Evolutionary conservation across 2,113 vertebrate genomes (phyloP).

Genomic region (Capreolus pygargus): DNA sequence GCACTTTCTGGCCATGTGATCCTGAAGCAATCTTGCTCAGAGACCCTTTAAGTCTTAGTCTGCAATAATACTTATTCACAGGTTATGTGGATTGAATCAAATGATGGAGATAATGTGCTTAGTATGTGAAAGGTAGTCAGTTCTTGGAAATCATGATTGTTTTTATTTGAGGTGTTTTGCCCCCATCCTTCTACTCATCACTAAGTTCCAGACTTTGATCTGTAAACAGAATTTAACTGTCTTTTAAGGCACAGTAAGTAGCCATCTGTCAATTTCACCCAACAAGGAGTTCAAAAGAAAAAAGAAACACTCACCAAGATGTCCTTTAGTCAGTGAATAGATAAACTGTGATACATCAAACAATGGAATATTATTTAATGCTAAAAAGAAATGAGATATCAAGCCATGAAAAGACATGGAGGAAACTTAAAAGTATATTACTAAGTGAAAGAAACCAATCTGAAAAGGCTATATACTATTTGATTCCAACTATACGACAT

Average conservation of each 20-base stretch:
- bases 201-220: neutral
- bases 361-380: neutral
- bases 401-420: neutral
- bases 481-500: neutral
- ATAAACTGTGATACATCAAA: neutral
- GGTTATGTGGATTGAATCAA: neutral
- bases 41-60: neutral
- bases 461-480: neutral
- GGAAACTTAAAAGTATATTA: neutral
- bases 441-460: neutral
- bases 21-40: neutral
- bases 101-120: neutral
- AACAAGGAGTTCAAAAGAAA: neutral
- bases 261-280: neutral
- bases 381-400: neutral
- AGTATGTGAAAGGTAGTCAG: neutral
- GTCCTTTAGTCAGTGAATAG: neutral
- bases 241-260: neutral
- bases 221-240: neutral
- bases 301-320: neutral
- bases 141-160: neutral
- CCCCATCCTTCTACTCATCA: neutral
- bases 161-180: neutral
- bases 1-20: neutral
- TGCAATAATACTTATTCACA: neutral